These are phyloP conservation scores for Ibycter americanus DNA, from an alignment of 2,797 vertebrate species.

Conservation along the genomic window DNA sequence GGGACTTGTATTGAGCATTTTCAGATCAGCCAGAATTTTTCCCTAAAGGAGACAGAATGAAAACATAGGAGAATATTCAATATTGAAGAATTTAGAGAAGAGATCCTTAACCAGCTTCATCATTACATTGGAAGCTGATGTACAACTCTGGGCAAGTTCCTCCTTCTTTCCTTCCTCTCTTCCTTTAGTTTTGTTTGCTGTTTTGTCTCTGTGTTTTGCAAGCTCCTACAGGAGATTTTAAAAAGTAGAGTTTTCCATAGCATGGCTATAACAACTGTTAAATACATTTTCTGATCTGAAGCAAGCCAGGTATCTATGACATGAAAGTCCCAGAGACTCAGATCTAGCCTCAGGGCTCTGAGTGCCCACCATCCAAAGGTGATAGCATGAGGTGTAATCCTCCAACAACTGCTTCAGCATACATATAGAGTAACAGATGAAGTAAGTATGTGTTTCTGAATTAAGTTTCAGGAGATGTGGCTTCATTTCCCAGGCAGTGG, in stretches of 20 bases:
- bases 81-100: neutral
- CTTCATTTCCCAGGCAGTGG: neutral
- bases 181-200: neutral
- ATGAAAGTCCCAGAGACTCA: neutral
- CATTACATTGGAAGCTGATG: neutral
- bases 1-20: neutral
- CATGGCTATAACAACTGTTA: neutral
- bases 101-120: neutral
- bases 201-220: neutral
- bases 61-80: neutral
- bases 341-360: neutral
- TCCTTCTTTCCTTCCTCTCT: neutral
- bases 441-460: neutral
- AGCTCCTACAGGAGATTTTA: neutral
- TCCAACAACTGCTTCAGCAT: neutral
- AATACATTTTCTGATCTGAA: neutral
- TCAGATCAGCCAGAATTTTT: neutral
- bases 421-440: neutral
- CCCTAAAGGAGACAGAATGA: neutral
- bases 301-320: neutral
- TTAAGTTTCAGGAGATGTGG: neutral
- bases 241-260: neutral
- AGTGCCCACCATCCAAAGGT: neutral
- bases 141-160: neutral
- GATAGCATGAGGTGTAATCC: neutral